phyloP scores from a whole-genome alignment of 2,797 vertebrate genomes.

The Lithobates pipiens region DNA sequence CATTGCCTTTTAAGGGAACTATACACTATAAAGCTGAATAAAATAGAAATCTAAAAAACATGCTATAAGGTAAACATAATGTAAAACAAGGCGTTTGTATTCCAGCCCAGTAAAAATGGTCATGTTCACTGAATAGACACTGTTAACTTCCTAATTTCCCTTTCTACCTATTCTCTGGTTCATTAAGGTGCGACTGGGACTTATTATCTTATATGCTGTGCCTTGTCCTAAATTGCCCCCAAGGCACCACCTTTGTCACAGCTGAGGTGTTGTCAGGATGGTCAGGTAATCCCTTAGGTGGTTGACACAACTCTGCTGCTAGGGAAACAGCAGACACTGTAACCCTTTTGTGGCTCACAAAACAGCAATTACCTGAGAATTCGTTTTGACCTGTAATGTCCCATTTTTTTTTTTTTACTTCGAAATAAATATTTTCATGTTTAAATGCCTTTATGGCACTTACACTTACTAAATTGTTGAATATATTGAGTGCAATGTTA shows the following conservation, averaged over 20 bases:
- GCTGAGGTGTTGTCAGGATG: constrained; percentile 77
- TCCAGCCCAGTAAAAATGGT: constrained; percentile 49
- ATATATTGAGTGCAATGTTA: background rate
- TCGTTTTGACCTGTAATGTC: constrained; percentile 7
- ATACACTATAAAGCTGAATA: background rate
- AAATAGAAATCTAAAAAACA: background rate
- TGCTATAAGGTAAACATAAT: background rate
- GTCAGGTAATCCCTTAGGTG: constrained; percentile 80
- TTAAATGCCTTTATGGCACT: background rate
- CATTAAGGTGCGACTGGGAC: constrained; percentile 82
- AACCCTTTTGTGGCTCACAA: constrained; percentile 57
- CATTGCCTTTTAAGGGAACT: background rate
- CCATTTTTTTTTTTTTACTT: background rate
- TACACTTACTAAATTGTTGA: background rate
- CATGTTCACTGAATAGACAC: constrained; percentile 49
- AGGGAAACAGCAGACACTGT: constrained; percentile 71
- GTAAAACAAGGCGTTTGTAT: constrained; percentile 9
- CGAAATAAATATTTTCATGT: background rate
- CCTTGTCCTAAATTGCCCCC: constrained; percentile 86
- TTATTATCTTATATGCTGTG: constrained; percentile 81
- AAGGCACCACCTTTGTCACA: constrained; percentile 77
- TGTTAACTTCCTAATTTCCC: constrained; percentile 60
- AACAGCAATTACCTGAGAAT: background rate
- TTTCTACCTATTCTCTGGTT: constrained; percentile 70
- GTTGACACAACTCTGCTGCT: constrained; percentile 70